Percentiles rank a stretch among this genome's conserved stretches.
Conservation (phyloP, 1,140 invertebrate genomes). For the Bombus cullumanus region DNA sequence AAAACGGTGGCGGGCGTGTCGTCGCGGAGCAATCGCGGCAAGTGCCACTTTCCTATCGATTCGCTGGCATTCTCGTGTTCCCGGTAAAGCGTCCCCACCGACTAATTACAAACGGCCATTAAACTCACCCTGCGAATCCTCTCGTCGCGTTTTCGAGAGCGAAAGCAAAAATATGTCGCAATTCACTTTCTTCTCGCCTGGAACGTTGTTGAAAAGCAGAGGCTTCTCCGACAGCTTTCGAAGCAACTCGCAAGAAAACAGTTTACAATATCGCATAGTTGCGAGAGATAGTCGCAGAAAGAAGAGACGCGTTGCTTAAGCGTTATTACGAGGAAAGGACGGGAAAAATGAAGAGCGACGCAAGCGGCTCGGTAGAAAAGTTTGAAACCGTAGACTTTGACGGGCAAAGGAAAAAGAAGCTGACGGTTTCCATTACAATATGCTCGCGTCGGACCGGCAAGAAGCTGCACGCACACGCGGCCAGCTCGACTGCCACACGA, state of each 20-base stretch:
- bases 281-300: not conserved
- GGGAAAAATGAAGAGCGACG: not conserved
- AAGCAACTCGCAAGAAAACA: not conserved
- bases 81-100: not conserved
- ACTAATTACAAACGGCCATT: conserved; percentile 13
- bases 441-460: not conserved
- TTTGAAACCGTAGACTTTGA: not conserved
- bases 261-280: conserved; percentile 4
- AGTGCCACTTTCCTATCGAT: conserved; percentile 10
- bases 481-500: not conserved
- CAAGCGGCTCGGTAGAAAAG: not conserved
- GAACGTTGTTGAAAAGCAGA: not conserved
- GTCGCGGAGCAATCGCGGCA: not conserved
- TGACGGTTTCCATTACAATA: conserved; percentile 14
- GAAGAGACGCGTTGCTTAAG: not conserved
- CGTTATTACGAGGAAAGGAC: not conserved
- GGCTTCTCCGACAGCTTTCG: not conserved
- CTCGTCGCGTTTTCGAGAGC: not conserved
- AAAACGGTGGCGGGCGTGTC: not conserved
- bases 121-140: not conserved
- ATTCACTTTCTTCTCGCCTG: not conserved
- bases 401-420: not conserved
- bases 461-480: not conserved
- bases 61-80: not conserved
- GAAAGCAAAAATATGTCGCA: not conserved